These are phyloP conservation scores for Chaetophractus vellerosus DNA, from an alignment of 2,797 vertebrate species.

Conservation along the genomic window DNA sequence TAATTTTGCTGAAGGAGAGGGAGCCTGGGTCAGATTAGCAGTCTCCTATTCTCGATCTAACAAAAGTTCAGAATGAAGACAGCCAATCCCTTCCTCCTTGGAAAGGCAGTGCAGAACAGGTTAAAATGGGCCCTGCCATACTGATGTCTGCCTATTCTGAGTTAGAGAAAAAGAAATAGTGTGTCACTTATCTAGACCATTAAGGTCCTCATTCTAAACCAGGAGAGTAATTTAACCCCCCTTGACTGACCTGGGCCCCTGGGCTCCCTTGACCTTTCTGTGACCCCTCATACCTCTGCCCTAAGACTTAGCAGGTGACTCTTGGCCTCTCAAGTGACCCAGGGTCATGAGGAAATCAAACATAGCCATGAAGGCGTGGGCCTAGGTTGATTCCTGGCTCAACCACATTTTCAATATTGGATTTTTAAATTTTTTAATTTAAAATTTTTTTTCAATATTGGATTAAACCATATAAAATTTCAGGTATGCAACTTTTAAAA, in stretches of 20 bases:
- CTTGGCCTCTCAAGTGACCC: too few species aligned
- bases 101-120: not conserved
- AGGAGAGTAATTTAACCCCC: not conserved
- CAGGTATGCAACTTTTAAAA: not conserved
- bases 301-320: too few species aligned
- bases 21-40: not conserved
- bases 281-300: not conserved
- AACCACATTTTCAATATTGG: not conserved
- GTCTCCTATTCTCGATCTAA: not conserved
- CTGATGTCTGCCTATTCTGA: not conserved
- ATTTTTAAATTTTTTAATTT: too few species aligned
- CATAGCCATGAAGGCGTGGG: not conserved
- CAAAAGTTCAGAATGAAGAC: not conserved
- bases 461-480: not conserved
- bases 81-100: not conserved
- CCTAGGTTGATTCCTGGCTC: not conserved
- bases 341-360: not conserved
- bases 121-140: too few species aligned
- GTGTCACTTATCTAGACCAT: not conserved
- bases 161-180: conserved; percentile 27
- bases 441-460: too few species aligned
- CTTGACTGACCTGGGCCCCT: not conserved
- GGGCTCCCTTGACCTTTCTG: not conserved
- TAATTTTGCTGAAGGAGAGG: not conserved
- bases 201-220: not conserved